Base-by-base conservation (phyloP, 2,797 vertebrate genomes). In the Notamacropus eugenii region DNA sequence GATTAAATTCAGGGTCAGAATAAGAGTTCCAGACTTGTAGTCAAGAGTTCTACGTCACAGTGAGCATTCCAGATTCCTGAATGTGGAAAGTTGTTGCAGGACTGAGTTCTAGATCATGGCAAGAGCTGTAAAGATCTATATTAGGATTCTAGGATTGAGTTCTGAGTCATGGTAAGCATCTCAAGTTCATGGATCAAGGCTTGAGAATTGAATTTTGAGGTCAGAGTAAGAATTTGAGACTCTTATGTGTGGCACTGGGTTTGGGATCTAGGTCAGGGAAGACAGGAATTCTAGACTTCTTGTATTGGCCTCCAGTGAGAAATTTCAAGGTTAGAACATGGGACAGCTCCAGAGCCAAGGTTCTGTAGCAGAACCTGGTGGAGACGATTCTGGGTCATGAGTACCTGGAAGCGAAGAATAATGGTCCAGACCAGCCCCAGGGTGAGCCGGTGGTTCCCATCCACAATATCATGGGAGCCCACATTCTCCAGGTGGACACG, bases 381-480 rank as follows among this genome's bases (percentile, higher is more conserved):
- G 16, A 4, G 19, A 46, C 59, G n/a, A 50, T 27, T 87, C 46
- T 31, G 74, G 90, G 58, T 90, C 57, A 8, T 54, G 19, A 8
- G 94, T 97, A 99, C 99, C 99, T 99, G 99, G 98, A 99, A 99
- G 96, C 99, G 99, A 34, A 99, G 99, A 97, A 99, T 99, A 98
- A 99, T 99, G 97, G 99, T 99, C 99, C 99, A 99, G 96, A 99
- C 99, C 87, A 99, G 99, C 93, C 99, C 99, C 46, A 99, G 98
- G 0, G 99, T 99, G 90, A 99, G 99, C 19, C 99, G 99, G 96
- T 99, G 99, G 98, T 99, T 99, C 92, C 99, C 99, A 0, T 99
- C 99, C 74, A 99, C 99, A 3, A 99, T 99, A 98, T 99, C 99
- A 14, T 99, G 99, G 2, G 99, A 99, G 4, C 99, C 99, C 29